A percentile compares a stretch with the other conserved stretches of the same genome.
phyloP scores from a whole-genome alignment of 2,797 vertebrate genomes.

The Rhinogobio ventralis region DNA sequence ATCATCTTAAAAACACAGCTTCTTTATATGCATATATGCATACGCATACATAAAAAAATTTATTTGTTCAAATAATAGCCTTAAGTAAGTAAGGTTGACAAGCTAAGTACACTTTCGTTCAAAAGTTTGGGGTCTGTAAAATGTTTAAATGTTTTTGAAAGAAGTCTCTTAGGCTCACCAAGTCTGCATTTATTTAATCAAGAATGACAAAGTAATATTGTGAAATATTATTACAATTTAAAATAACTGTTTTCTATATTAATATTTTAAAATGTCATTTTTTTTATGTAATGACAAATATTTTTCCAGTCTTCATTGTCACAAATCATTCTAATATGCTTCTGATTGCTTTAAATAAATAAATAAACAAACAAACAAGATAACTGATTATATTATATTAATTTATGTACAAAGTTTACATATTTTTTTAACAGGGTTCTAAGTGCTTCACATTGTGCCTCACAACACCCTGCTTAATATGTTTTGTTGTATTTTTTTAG shows the following conservation, averaged over 20 bases:
- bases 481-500: neutral
- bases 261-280: neutral
- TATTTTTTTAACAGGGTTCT: neutral
- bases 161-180: neutral
- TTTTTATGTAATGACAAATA: no score
- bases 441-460: neutral
- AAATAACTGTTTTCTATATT: neutral
- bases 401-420: neutral
- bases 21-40: neutral
- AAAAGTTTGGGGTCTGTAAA: neutral
- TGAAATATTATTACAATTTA: neutral
- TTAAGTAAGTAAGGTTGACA: neutral
- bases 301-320: neutral
- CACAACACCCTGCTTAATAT: neutral
- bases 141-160: neutral
- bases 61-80: neutral
- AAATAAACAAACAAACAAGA: neutral
- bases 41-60: neutral
- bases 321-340: neutral
- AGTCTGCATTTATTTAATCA: neutral
- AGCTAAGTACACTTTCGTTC: neutral
- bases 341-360: neutral
- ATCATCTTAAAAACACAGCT: neutral
- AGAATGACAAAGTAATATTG: neutral
- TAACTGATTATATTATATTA: neutral